phyloP scores from a whole-genome alignment of 23 tunicate species.

The Botrylloides violaceus region DNA sequence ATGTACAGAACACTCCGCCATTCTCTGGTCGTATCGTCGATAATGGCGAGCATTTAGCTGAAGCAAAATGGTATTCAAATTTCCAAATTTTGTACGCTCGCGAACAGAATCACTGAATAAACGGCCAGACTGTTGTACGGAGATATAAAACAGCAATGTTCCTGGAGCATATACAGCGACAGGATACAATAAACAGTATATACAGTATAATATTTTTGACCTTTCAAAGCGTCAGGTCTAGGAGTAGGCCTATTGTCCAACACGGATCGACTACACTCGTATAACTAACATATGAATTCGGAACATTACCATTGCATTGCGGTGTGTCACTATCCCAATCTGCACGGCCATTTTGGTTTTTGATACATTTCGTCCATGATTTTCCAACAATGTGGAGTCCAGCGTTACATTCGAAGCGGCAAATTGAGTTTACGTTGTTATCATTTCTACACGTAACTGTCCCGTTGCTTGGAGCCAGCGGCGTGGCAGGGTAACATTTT shows the following conservation, averaged over 20 bases:
- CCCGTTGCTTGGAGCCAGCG: background rate
- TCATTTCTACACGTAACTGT: background rate
- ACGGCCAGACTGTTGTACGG: no score
- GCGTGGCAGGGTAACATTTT: background rate
- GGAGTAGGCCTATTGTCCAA: no score
- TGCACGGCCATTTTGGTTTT: background rate
- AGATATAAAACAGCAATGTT: no score
- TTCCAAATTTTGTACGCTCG: no score
- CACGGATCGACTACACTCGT: no score
- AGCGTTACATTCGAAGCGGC: constrained; percentile 2
- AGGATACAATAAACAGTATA: no score
- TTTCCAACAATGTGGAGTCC: background rate
- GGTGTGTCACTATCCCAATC: background rate
- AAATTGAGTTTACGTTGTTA: background rate
- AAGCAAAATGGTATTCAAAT: no score
- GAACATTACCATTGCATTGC: background rate
- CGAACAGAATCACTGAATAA: no score
- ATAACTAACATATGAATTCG: no score
- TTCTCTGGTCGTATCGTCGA: background rate
- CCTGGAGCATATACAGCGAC: no score
- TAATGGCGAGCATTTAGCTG: background rate
- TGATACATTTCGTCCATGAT: background rate
- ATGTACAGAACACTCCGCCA: background rate
- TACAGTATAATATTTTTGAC: no score
- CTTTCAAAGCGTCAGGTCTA: no score